Percentiles rank a stretch among this genome's conserved stretches.
Evolutionary conservation across 2,113 vertebrate genomes (phyloP).

Genomic region (Copsychus sechellarum): DNA sequence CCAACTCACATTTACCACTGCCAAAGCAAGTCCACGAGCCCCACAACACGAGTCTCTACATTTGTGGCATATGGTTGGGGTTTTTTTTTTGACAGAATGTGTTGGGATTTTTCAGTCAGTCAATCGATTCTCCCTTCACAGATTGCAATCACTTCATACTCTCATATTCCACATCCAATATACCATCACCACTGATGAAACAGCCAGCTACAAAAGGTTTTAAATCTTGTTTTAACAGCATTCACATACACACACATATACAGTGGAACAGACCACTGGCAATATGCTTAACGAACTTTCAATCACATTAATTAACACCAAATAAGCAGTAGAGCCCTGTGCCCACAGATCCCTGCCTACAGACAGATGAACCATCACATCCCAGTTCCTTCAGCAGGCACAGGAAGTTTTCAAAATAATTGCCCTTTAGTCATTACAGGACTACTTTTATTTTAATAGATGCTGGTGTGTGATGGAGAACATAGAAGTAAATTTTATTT

Average conservation of each 20-base stretch:
- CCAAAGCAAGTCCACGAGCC: background rate
- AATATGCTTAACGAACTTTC: background rate
- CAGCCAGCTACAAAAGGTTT: background rate
- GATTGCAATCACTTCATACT: background rate
- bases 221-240: background rate
- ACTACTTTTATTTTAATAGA: constrained; percentile 40
- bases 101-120: background rate
- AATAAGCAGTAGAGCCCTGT: background rate
- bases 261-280: background rate
- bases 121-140: background rate
- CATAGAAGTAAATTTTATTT: constrained; percentile 55
- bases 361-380: background rate
- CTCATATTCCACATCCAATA: background rate
- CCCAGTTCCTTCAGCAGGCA: background rate
- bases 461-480: background rate
- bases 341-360: background rate
- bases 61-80: background rate
- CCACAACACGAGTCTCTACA: background rate
- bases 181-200: background rate
- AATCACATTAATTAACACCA: background rate
- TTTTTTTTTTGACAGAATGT: background rate
- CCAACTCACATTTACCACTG: background rate
- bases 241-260: background rate
- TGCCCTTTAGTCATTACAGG: constrained; percentile 3
- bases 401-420: constrained; percentile 6